Evolutionary conservation across 2,113 vertebrate species (phyloP), one percentile per base, ranked within the genome.

Genomic region (Mustelus asterias): DNA sequence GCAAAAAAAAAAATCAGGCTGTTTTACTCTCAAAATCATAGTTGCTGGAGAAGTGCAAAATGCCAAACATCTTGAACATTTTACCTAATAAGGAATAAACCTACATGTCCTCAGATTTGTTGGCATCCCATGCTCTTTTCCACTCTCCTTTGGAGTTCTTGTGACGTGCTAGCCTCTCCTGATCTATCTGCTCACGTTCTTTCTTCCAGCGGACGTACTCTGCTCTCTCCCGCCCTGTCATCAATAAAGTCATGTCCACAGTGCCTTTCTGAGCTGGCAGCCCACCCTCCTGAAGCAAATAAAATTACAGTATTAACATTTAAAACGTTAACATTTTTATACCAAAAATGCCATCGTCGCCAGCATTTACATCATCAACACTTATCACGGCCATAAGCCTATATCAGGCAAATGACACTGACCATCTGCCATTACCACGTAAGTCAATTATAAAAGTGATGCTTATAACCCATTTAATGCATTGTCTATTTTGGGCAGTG

Each of bases 91-190:
- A 48, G 13, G 69, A 70, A 95, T 41, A 95, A 86, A 97, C 99
- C 98, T 98, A 99, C 99, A 98, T 99, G 96, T 98, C 97, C 85
- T 99, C 98, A 0, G 98, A 97, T 97, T 99, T 99, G 97, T 99
- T 98, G 97, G 99, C 96, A 97, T 99, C 99, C 99, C 99, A 99
- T 0, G 98, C 98, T 96, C 99, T 98, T 95, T 98, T 98, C 99
- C 99, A 99, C 97, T 99, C 99, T 96, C 99, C 99, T 97, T 98
- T 98, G 29, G 98, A 97, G 0, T 99, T 99, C 97, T 98, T 99
- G 97, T 99, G 99, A 5, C 99, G 97, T 0, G 98, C 98, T 92
- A 99, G 97, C 11, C 99, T 97, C 95, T 99, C 99, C 96, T 98
- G 97, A 97, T 99, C 99, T 0, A 99, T 99, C 97, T 98, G 98